Conservation (phyloP, 2,113 vertebrate genomes). For the Acrocephalus arundinaceus region DNA sequence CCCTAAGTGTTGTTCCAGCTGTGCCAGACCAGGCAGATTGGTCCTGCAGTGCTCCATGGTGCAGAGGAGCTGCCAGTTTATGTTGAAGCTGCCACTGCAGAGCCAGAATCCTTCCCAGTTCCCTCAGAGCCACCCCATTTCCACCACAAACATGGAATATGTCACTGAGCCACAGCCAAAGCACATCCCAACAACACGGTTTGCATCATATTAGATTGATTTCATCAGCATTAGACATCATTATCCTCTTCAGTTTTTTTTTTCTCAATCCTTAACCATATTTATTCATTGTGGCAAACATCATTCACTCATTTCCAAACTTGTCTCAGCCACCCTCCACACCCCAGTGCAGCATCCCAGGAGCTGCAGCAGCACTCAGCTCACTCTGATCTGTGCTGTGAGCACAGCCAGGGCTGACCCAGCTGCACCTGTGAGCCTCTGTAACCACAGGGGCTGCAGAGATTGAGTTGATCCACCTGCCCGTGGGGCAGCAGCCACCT, state of each 20-base stretch:
- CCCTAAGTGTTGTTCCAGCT: neutral
- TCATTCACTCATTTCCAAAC: neutral
- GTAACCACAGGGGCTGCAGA: neutral
- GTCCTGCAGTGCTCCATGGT: too few species aligned
- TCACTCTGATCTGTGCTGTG: neutral
- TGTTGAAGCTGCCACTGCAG: neutral
- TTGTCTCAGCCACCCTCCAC: neutral
- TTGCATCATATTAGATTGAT: too few species aligned
- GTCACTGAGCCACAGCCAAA: rapidly evolving
- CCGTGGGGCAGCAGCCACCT: too few species aligned
- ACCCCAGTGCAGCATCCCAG: neutral
- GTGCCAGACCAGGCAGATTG: neutral
- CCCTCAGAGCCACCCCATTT: neutral
- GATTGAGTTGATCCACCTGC: neutral
- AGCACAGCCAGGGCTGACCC: neutral
- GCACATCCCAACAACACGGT: rapidly evolving
- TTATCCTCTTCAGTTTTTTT: neutral
- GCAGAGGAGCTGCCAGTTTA: neutral
- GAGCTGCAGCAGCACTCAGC: neutral
- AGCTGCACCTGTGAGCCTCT: rapidly evolving
- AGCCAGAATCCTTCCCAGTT: neutral
- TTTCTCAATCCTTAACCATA: neutral
- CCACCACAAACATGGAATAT: rapidly evolving
- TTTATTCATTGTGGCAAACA: neutral
- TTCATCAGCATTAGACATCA: neutral